Percentiles rank a stretch among this genome's conserved stretches.
Evolutionary conservation across 2,797 vertebrate genomes (phyloP).

Genomic region (Lithobates pipiens): DNA sequence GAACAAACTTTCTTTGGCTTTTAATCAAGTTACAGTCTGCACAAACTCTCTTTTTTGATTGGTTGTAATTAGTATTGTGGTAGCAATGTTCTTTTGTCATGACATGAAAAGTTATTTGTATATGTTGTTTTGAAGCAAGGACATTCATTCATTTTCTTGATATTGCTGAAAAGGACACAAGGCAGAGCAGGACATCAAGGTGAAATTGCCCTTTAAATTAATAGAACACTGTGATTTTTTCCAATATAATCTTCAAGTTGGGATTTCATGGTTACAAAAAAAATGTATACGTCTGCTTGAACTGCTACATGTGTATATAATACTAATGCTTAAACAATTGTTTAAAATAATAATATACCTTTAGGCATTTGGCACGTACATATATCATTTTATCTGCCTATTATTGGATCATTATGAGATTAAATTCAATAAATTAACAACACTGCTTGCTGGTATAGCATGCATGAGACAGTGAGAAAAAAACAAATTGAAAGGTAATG

Average conservation of each 20-base stretch:
- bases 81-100: constrained; percentile 61
- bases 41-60: constrained; percentile 67
- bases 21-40: constrained; percentile 68
- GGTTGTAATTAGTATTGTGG: constrained; percentile 68
- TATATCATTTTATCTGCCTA: no score
- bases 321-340: no score
- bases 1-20: constrained; percentile 64
- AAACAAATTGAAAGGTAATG: no score
- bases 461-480: no score
- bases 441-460: no score
- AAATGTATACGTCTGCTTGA: neutral
- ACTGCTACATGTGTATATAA: neutral
- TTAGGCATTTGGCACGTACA: no score
- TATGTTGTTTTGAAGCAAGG: constrained; percentile 53
- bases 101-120: constrained; percentile 56
- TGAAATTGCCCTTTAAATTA: constrained; percentile 31
- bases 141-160: constrained; percentile 63
- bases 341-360: no score
- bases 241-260: constrained; percentile 11
- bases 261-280: neutral
- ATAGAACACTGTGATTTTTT: neutral
- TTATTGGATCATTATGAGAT: no score
- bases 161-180: constrained; percentile 57
- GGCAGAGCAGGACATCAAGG: constrained; percentile 42
- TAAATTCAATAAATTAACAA: no score